Base-by-base conservation (phyloP, 2,797 vertebrate genomes). In the Pantherophis alleghaniensis region DNA sequence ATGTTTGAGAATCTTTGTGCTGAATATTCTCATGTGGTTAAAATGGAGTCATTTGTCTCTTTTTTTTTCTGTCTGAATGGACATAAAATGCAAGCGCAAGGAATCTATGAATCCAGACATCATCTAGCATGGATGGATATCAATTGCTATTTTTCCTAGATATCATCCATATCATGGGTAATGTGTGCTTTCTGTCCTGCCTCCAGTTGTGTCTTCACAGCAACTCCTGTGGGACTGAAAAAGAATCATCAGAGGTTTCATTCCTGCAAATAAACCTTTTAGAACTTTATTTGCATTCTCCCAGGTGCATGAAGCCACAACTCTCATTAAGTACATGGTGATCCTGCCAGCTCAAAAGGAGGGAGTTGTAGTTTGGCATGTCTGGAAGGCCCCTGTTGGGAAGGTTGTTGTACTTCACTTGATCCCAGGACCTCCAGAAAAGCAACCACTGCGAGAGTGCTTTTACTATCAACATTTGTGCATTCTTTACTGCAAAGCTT, bases 351-450 rank as follows among this genome's bases (percentile, higher is more conserved):
- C 16, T 37, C 32, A 79, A 79, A 79, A 79, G 32, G 32, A 20
- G 7, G 3, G 2, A 42, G 7, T 22, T 79, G 18, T 79, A 79
- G 18, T 79, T 37, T 79, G 69, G 7, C 69, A 79, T 10, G 3
- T 79, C 16, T 79, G 37, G 37, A 79, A 42, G 18, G 32, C 74
- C 18, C 37, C 18, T 79, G 18, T 79, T 79, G 37, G 9, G 18
- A 79, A 22, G 7, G 18, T 22, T 42, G 37, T 79, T 42, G 3
- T 18, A 53, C 7, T 56, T 74, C n/a, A 10, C 79, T 57, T 91
- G 90, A 91, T 88, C 55, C 57, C 66, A 28, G 3, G 89, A 79
- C 57, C 57, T 91, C 57, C 87, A 91, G 90, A 91, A 51, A 47
- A 47, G 87, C 56, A 13, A 4, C 56, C 63, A 42, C 55, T 83